phyloP scores from a whole-genome alignment of 2,113 vertebrate genomes.

The Laticauda laticaudata region DNA sequence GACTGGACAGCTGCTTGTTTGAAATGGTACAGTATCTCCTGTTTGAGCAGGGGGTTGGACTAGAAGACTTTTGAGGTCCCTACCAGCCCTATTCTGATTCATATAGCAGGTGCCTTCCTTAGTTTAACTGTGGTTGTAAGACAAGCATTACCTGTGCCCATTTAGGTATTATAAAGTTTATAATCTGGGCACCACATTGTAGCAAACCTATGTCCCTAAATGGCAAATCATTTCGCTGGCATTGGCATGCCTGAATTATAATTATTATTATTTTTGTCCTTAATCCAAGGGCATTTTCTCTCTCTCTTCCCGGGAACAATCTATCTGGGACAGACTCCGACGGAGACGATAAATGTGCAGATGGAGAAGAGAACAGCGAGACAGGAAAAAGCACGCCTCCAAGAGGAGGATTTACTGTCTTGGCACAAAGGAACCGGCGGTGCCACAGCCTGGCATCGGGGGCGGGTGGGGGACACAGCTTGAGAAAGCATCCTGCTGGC shows the following conservation, averaged over 20 bases:
- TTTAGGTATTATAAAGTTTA: no score
- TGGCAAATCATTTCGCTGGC: not conserved
- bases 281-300: not conserved
- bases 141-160: no score
- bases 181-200: no score
- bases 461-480: not conserved
- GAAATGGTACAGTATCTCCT: no score
- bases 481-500: not conserved
- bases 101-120: no score
- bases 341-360: not conserved
- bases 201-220: no score
- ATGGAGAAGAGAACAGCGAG: not conserved
- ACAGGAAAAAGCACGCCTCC: not conserved
- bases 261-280: not conserved
- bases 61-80: no score
- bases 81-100: no score
- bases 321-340: not conserved
- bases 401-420: no score
- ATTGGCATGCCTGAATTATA: not conserved
- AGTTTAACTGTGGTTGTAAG: no score
- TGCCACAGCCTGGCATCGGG: not conserved
- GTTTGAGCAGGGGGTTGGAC: no score
- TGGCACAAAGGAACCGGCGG: not conserved
- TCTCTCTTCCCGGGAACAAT: not conserved
- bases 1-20: no score